Percentiles rank a stretch among this genome's conserved stretches.
Conservation (phyloP, 37 sponge, comb jelly and placozoan species). For the Tethya wilhelma region DNA sequence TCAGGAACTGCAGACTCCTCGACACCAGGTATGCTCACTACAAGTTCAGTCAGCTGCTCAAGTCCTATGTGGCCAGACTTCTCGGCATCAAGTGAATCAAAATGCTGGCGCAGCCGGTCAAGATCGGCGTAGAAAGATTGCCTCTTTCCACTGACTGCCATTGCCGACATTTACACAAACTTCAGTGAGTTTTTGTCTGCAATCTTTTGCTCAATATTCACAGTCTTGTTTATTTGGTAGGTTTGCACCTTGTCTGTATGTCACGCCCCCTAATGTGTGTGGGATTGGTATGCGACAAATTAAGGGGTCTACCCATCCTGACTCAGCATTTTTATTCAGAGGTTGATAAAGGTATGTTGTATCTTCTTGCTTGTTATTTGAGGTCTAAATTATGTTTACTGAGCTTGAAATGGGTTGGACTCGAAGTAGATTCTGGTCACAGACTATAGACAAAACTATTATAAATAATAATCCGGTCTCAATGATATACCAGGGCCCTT, state of each 20-base stretch:
- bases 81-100: constrained; percentile 37
- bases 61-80: constrained; percentile 53
- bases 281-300: too few species aligned
- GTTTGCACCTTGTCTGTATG: not conserved
- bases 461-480: too few species aligned
- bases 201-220: not conserved
- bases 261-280: not conserved
- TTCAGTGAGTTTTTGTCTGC: too few species aligned
- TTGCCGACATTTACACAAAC: not conserved
- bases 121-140: constrained; percentile 45
- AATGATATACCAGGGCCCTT: too few species aligned
- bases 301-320: too few species aligned
- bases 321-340: too few species aligned
- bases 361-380: too few species aligned
- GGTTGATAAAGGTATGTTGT: too few species aligned
- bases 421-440: too few species aligned
- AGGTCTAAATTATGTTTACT: too few species aligned
- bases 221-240: not conserved
- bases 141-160: constrained; percentile 28
- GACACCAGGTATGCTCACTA: constrained; percentile 10
- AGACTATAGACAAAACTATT: too few species aligned
- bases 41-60: constrained; percentile 28
- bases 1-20: constrained; percentile 29
- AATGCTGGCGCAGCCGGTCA: constrained; percentile 24
- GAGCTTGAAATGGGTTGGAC: too few species aligned